Evolutionary conservation across 2,888 invertebrate species (phyloP), one percentile per base, ranked within the genome.

Genomic region (Pinctada fucata): DNA sequence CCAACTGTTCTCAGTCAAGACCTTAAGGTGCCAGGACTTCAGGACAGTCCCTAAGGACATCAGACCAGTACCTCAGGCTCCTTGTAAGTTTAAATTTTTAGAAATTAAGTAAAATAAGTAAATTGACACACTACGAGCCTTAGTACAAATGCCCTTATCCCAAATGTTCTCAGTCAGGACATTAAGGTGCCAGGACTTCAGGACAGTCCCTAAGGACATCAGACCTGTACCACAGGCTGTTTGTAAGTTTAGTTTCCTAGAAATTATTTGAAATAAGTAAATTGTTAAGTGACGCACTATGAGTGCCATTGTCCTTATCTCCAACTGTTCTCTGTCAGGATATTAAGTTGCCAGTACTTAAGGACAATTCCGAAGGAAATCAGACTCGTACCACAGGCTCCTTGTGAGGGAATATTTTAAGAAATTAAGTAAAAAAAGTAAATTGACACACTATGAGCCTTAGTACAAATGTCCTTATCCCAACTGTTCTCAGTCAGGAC

Each of bases 241-340:
- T 71, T 87, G 87, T 87, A 81, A 76, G 84, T 81, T n/a, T 58
- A 2, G 45, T 16, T 31, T 31, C 31, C 31, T 31, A 31, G 31
- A 31, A 31, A 31, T 31, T 31, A 31, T 31, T 31, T 31, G 31
- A 31, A 31, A 31, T 31, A 31, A 31, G 31, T 31, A 31, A 31
- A 31, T 31, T 31, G 31, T 31, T 31, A 31, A 31, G 31, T 31
- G 16, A 64, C 80, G 0, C 84, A 83, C 13, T 84, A 86, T 74
- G 85, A 86, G n/a, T 79, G 81, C 67, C 88, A 89, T 68, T 89
- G 88, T 77, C 74, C 79, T 1, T 88, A 89, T 79, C 86, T 87
- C 8, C 78, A 87, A n/a, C 72, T 89, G 68, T 88, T 87, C 81
- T 86, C 87, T 69, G 72, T 70, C 31, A 45, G 75, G 1, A 77